Base-by-base conservation (phyloP, 2,797 vertebrate genomes). In the Meda fulgida region DNA sequence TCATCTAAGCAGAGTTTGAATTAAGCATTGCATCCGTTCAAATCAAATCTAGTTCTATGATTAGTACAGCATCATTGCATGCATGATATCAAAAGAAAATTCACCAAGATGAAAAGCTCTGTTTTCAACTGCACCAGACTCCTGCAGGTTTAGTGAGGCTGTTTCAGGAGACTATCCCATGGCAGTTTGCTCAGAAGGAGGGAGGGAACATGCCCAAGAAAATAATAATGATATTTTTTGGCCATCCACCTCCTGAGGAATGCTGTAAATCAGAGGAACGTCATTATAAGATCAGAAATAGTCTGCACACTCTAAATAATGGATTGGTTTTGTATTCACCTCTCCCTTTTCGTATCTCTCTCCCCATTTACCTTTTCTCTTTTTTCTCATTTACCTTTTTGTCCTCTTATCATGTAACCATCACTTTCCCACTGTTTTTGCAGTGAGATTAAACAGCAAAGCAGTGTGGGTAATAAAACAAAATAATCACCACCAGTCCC, bases 191-290 rank as follows among this genome's bases (percentile, higher is more conserved):
- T 48, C 79, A 80, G 36, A 65, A 67, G 75, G 86, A 86, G 69
- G 69, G 71, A 84, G 67, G 85, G 87, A 88, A 87, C 84, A 87
- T 46, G 66, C 84, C 86, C 83, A 19, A 55, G 75, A 82, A 89
- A 88, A 88, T 88, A 87, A 88, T 89, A 87, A 91, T 84, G 79
- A 86, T 80, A 79, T 86, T 86, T 85, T 80, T 75, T 60, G 34
- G 48, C 83, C 83, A 46, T 51, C n/a, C 53, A 21, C 86, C 82
- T 67, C 70, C 55, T 18, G 43, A 75, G 76, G 66, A 69, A 38
- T 9, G 71, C 79, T 38, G 18, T 79, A 89, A 83, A 87, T 90
- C 36, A 23, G 63, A 67, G 34, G 34, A 91, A 79, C 38, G 84
- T 89, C 84, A 89, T 88, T 90, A 73, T 81, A 78, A 83, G 79